Evolutionary conservation across 2,797 vertebrate species (phyloP), one percentile per base, ranked within the genome.

Genomic region (Dipus sagitta): DNA sequence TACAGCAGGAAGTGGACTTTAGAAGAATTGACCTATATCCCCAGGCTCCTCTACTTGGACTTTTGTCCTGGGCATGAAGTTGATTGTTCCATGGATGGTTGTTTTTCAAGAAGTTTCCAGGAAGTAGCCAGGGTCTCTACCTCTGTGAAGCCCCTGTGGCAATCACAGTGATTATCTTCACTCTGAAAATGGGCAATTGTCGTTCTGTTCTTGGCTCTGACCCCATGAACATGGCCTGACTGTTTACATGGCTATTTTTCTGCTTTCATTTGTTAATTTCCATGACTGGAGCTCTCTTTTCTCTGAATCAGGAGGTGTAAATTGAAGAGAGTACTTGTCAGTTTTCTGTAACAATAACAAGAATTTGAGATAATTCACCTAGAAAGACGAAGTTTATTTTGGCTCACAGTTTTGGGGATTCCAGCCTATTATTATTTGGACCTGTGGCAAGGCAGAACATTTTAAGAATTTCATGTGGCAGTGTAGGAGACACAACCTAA

Each of bases 51-150:
- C 6, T 72, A 28, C 9, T 54, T 42, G 32, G 2, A 52, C 1
- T 52, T 88, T 4, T 75, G 8, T 15, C 2, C 30, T 5, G 24
- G 2, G 7, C 2, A 3, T 3, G 21, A 71, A 10, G 23, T 42
- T 67, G 11, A 71, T 7, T 88, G 32, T n/a, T 2, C 15, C 8
- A 15, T 20, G 60, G 6, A 13, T 24, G 18, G 34, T 3, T 77
- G 17, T 21, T 9, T 23, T 87, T 26, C 10, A 20, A 26, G 11
- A 60, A 21, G 0, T 9, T 2, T 1, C 3, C 15, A 20, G 1
- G 30, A 6, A 75, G 6, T 34, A 15, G 1, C 20, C 0, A 30
- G 24, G 2, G 0, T 80, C 24, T 13, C 4, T 0, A 3, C 10
- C 9, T 34, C 2, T 42, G 38, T 6, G 17, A n/a, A 90, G 18